Base-by-base conservation (phyloP, 2,797 vertebrate species). In the Tamandua tetradactyla region DNA sequence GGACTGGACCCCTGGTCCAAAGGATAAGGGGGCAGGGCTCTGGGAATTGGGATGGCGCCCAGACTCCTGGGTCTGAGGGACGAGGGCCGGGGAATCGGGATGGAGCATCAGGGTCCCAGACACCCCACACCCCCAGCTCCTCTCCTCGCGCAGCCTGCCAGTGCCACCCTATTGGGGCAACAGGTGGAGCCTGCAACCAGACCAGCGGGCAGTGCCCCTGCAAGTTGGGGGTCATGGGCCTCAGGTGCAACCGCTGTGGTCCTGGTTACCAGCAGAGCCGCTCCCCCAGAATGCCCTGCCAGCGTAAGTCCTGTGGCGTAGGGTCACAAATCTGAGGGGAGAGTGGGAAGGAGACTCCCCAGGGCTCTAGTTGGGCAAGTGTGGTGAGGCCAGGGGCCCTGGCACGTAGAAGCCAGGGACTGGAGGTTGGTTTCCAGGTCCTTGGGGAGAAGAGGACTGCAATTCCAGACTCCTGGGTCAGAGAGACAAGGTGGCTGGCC, bases 131-230 rank as follows among this genome's bases (percentile, higher is more conserved):
- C 62, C 80, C 42, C 15, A 32, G 71, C 40, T 74, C 20, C 44
- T 87, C 62, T 94, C 69, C 79, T 76, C 49, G 35, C 0, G 0
- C 13, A 99, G 99, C 98, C 0, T 99, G 99, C 94, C 98, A 99
- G 97, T 99, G 99, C 95, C 99, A 99, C 91, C 98, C 99, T 2
- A 91, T 99, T 91, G 99, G 99, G 37, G 99, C 99, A 0, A 98
- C 98, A 42, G 98, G 99, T 3, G 98, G 86, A 59, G 98, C 98
- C 98, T 99, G 99, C 96, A 99, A 99, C 97, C 99, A 99, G 98
- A 99, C 99, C 6, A 98, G 98, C 0, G 99, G 99, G 47, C 99
- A 99, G 96, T 99, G 99, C 94, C 97, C 98, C 87, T 99, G 99
- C 97, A 98, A 99, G 86, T 98, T 99, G 3, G 99, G 99, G 3